Conservation (phyloP, 92 coral and sea anemone species). For the Palythoa heliodiscus region DNA sequence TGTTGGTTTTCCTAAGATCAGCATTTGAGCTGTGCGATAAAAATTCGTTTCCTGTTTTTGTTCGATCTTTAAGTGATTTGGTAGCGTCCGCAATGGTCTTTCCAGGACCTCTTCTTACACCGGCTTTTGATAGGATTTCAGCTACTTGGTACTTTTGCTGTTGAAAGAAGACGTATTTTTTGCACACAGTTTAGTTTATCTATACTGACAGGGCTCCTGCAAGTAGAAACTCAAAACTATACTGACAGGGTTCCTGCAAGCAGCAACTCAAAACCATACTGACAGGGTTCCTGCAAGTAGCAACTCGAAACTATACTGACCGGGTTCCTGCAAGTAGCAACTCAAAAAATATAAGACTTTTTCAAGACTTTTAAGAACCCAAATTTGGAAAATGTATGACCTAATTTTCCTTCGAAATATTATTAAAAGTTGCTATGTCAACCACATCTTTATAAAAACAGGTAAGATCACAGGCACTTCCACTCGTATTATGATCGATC, state of each 20-base stretch:
- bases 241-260: too few relatives aligned
- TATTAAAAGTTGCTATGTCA: too few relatives aligned
- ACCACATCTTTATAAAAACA: too few relatives aligned
- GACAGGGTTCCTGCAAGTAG: background rate
- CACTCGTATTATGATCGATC: too few relatives aligned
- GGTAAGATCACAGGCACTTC: too few relatives aligned
- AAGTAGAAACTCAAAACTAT: too few relatives aligned
- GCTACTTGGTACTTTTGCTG: constrained; percentile 88
- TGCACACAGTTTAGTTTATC: background rate
- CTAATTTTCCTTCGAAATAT: too few relatives aligned
- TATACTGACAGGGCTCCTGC: background rate
- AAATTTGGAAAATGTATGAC: too few relatives aligned
- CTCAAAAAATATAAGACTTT: too few relatives aligned
- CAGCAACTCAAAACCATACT: background rate
- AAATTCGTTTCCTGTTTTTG: constrained; percentile 7
- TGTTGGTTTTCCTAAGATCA: background rate
- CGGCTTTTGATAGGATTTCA: constrained; percentile 83
- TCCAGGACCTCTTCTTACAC: constrained; percentile 85
- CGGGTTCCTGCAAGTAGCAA: too few relatives aligned
- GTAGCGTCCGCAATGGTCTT: constrained; percentile 77
- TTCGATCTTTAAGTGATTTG: constrained; percentile 14
- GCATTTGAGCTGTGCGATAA: background rate
- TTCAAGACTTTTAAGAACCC: too few relatives aligned
- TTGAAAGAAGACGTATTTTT: background rate
- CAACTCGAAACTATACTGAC: too few relatives aligned